Conservation (phyloP, 2,113 vertebrate genomes). For the Orientallactaga bullata region DNA sequence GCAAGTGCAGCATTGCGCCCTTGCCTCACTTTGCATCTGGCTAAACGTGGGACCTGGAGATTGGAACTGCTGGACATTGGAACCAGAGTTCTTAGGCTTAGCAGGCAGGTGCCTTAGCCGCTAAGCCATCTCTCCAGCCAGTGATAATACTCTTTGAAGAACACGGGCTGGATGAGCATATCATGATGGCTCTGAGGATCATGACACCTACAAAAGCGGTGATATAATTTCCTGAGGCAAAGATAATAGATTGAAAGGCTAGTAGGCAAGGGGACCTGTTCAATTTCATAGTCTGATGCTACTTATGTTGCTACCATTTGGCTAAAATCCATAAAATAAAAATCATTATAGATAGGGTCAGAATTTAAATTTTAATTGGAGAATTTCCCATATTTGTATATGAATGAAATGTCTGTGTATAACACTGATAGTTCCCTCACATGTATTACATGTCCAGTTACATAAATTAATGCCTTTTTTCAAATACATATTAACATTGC, state of each 20-base stretch:
- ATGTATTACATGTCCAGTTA: rapidly evolving
- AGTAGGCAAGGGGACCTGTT: background rate
- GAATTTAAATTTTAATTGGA: background rate
- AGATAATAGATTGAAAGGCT: background rate
- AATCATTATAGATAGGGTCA: background rate
- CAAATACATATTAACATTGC: background rate
- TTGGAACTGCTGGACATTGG: too few species aligned
- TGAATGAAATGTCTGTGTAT: background rate
- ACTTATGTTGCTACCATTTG: background rate
- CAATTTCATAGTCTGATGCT: background rate
- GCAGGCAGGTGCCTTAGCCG: too few species aligned
- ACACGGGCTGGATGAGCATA: background rate
- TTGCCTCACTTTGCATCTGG: too few species aligned
- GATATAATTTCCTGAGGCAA: background rate
- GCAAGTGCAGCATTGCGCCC: too few species aligned
- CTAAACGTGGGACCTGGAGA: too few species aligned
- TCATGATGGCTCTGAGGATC: background rate
- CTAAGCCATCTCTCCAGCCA: too few species aligned
- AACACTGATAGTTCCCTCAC: background rate
- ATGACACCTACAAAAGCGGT: background rate
- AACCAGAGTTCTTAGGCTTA: too few species aligned
- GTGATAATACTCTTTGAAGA: background rate
- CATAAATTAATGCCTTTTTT: background rate
- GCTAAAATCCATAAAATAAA: background rate
- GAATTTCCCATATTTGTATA: background rate